These are phyloP conservation scores for Stomorhina lunata DNA, from an alignment of 2,888 invertebrate genomes.

Conservation along the genomic window DNA sequence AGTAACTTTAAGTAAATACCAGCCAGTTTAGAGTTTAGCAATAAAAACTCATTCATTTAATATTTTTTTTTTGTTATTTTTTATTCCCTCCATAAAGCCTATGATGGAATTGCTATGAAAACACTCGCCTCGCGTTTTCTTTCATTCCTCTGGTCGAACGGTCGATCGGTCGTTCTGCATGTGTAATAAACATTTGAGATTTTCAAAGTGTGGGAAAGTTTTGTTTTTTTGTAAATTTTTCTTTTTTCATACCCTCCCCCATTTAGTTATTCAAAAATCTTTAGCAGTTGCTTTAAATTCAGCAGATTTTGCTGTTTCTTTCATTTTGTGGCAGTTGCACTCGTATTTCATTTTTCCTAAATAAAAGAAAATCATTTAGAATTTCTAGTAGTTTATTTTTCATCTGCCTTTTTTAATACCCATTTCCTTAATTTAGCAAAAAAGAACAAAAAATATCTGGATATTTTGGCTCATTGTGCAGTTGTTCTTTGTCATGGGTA, in stretches of 20 bases:
- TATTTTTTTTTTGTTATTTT: too few species aligned
- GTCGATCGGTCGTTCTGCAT: conserved; percentile 36
- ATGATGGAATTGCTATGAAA: conserved; percentile 13
- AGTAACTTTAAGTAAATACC: conserved; percentile 28
- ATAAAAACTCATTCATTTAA: conserved; percentile 23
- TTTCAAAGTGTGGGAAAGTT: conserved; percentile 64
- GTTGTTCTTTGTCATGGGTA: conserved; percentile 10
- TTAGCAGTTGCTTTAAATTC: background rate
- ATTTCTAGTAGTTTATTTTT: conserved; percentile 27
- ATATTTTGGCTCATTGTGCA: conserved; percentile 8
- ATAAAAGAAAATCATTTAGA: conserved; percentile 57
- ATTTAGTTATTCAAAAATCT: background rate
- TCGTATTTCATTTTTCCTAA: conserved; percentile 8
- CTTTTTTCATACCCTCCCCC: background rate
- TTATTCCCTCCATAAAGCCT: conserved; percentile 26
- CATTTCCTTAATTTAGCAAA: conserved; percentile 23
- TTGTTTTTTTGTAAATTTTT: background rate
- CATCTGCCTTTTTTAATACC: conserved; percentile 6
- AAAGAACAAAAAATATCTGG: background rate
- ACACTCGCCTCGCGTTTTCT: conserved; percentile 39
- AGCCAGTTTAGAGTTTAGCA: background rate
- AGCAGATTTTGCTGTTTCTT: background rate
- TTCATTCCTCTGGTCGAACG: too few species aligned
- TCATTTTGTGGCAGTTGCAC: too few species aligned
- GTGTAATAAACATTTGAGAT: conserved; percentile 35